Conservation (phyloP, 2,888 invertebrate species). For the Campoletis raptor region DNA sequence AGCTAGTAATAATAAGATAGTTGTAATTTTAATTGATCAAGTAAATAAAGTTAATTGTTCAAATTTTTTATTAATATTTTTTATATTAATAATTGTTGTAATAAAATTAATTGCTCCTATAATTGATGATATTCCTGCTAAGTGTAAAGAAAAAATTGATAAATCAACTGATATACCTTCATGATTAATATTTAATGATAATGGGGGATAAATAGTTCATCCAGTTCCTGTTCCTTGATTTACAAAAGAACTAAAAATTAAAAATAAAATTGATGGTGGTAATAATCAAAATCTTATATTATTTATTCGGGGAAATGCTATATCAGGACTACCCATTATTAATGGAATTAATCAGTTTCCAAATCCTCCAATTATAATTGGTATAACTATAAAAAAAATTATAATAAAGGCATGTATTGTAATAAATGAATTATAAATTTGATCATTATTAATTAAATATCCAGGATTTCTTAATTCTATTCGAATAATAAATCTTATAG, state of each 20-base stretch:
- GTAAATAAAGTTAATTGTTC: conserved; percentile 88
- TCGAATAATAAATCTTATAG: too few species aligned
- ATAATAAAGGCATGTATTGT: background rate
- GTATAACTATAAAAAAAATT: conserved; percentile 19
- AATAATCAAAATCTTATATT: conserved; percentile 94
- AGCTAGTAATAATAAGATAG: conserved; percentile 88
- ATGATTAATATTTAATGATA: conserved; percentile 88
- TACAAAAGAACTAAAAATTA: conserved; percentile 88
- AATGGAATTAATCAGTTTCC: conserved; percentile 93
- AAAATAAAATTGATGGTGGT: conserved; percentile 89
- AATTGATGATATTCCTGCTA: conserved; percentile 68
- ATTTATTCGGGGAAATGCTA: conserved; percentile 94
- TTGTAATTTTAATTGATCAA: conserved; percentile 90
- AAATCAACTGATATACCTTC: conserved; percentile 90
- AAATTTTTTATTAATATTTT: too few species aligned
- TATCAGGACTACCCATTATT: conserved; percentile 92
- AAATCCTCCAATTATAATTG: conserved; percentile 89
- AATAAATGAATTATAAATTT: too few species aligned
- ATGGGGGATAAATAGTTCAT: conserved; percentile 92
- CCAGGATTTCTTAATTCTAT: too few species aligned
- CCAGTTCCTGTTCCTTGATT: conserved; percentile 91
- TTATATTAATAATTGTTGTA: too few species aligned
- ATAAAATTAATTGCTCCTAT: too few species aligned
- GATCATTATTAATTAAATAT: too few species aligned
- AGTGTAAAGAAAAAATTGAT: conserved; percentile 91